Percentiles rank a stretch among this genome's conserved stretches.
Conservation (phyloP, 2,888 invertebrate genomes). For the Xanthorhoe spadicearia region DNA sequence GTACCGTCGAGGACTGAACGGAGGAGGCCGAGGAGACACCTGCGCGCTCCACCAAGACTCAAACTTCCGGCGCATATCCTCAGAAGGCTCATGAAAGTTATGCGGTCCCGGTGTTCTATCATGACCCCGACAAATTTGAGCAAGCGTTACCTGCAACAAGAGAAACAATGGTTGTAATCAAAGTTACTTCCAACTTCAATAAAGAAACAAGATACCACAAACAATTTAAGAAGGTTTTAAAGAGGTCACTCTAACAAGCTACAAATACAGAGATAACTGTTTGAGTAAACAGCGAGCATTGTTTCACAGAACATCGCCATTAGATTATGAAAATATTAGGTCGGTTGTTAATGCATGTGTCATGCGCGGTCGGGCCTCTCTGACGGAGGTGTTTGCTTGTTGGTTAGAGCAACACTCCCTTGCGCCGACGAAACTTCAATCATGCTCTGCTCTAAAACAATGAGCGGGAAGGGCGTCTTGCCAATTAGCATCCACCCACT, state of each 20-base stretch:
- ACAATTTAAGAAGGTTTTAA: constrained; percentile 81
- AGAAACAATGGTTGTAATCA: constrained; percentile 49
- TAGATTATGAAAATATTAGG: constrained; percentile 85
- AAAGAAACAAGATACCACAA: constrained; percentile 66
- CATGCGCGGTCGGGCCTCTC: constrained; percentile 74
- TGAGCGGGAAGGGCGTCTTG: constrained; percentile 81
- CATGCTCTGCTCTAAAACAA: constrained; percentile 84
- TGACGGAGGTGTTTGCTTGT: constrained; percentile 73
- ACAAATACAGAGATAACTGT: constrained; percentile 80
- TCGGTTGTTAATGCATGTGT: constrained; percentile 83
- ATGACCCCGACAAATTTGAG: constrained; percentile 92
- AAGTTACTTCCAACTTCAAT: constrained; percentile 56
- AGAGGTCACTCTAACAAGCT: constrained; percentile 82
- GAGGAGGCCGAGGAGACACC: constrained; percentile 86
- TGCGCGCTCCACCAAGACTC: constrained; percentile 96
- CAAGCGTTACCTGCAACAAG: constrained; percentile 89
- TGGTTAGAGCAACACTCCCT: constrained; percentile 78
- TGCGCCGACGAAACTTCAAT: constrained; percentile 80
- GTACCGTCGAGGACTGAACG: constrained; percentile 80
- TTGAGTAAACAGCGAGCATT: constrained; percentile 78
- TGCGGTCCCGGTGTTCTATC: constrained; percentile 87
- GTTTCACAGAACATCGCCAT: constrained; percentile 85
- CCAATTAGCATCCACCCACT: constrained; percentile 82
- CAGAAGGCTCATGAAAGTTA: constrained; percentile 88
- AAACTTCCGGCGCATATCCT: constrained; percentile 94